Base-by-base conservation (phyloP, 2,888 invertebrate genomes). In the Abrostola triplasia region DNA sequence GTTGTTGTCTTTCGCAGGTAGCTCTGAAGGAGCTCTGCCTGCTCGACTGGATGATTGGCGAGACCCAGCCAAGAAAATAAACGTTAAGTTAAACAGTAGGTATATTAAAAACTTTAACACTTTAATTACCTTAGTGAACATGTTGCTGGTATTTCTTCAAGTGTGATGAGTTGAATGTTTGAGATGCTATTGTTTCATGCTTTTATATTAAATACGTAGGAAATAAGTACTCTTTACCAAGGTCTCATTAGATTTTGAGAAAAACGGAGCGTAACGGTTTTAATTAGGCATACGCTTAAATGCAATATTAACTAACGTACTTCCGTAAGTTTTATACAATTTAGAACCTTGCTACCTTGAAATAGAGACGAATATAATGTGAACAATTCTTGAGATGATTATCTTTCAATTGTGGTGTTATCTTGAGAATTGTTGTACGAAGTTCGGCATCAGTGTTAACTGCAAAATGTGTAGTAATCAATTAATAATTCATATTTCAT, bases 221-320 rank as follows among this genome's bases (percentile, higher is more conserved):
- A 89, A 88, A 86, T 77, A 81, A 82, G 69, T 75, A 77, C 81
- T 79, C 63, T 79, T 85, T 79, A 82, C 83, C 90, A 90, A 90
- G 90, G 90, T 82, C 79, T 77, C 73, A 77, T 84, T 84, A 83
- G 84, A 83, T 81, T 88, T 88, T 85, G 64, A 79, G 78, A 82
- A 86, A 88, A 90, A 84, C 89, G 89, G 86, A 89, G 86, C 90
- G 88, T 89, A 83, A 88, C 87, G 83, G 73, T 79, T 77, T 85
- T 84, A 88, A 86, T 87, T 86, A 84, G 73, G 68, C 62, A 77
- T 78, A 80, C 79, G 70, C 78, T 81, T 80, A 82, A 77, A 74
- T 81, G 81, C 81, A 82, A 78, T 70, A 77, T 80, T 80, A 79
- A 80, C 77, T 67, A 70, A 75, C 66, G 69, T 66, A 67, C 64